A percentile compares a stretch with the other conserved stretches of the same genome.
Conservation (phyloP, 2,888 invertebrate species). For the Caenorhabditis virilis region DNA sequence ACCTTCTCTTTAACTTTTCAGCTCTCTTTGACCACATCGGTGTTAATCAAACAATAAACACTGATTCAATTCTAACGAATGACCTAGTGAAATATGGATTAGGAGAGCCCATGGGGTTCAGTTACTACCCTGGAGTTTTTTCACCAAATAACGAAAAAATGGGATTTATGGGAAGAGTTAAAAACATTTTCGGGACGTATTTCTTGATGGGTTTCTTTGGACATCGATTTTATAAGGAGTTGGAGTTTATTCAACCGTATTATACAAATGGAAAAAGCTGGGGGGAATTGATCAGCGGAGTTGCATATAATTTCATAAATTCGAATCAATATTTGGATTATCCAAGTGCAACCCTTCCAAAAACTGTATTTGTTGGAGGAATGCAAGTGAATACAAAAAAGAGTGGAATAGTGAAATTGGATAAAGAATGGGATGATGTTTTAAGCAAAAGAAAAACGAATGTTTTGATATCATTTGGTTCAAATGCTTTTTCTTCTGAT, state of each 20-base stretch:
- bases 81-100: constrained; percentile 10
- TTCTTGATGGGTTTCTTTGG: constrained; percentile 2
- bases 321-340: constrained; percentile 36
- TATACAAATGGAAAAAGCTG: constrained; percentile 9
- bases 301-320: constrained; percentile 26
- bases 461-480: constrained; percentile 40
- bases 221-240: constrained; percentile 5
- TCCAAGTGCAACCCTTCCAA: constrained; percentile 30
- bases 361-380: constrained; percentile 36
- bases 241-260: constrained; percentile 17
- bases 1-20: constrained; percentile 3
- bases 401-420: constrained; percentile 5
- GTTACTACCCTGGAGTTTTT: constrained; percentile 17
- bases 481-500: constrained; percentile 23
- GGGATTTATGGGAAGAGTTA: constrained; percentile 13
- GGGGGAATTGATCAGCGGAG: constrained; percentile 14
- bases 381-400: constrained; percentile 35
- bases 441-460: constrained; percentile 14
- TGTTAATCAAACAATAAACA: constrained; percentile 12
- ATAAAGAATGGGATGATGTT: constrained; percentile 24
- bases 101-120: constrained; percentile 19
- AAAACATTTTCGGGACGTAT: constrained; percentile 4
- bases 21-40: constrained; percentile 25
- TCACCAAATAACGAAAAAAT: constrained; percentile 9
- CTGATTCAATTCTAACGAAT: constrained; percentile 18